phyloP scores from a whole-genome alignment of 2,888 invertebrate genomes.

The Reticulitermes lucifugus region DNA sequence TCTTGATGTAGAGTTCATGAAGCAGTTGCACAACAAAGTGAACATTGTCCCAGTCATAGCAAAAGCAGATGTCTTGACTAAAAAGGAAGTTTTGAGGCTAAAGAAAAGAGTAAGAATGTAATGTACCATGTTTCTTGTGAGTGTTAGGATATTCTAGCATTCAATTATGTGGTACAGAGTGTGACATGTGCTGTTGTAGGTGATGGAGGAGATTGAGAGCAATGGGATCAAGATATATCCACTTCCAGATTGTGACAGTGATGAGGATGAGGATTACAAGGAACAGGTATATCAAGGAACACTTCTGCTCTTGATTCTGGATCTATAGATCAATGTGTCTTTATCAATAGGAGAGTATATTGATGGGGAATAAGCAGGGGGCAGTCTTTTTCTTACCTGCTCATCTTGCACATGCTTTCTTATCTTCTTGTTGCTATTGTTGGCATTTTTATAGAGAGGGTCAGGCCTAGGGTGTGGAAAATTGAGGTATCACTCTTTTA shows the following conservation, averaged over 20 bases:
- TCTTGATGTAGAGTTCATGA: constrained; percentile 95
- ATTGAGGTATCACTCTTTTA: too few relatives aligned
- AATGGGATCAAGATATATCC: constrained; percentile 95
- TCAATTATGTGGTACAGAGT: background rate
- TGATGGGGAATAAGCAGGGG: too few relatives aligned
- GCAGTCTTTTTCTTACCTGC: too few relatives aligned
- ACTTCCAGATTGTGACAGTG: constrained; percentile 93
- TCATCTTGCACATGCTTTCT: too few relatives aligned
- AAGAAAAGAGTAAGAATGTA: constrained; percentile 77
- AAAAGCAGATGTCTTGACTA: constrained; percentile 94
- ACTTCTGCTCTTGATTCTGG: too few relatives aligned
- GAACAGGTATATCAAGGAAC: constrained; percentile 72
- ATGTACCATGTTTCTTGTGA: background rate
- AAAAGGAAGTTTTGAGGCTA: constrained; percentile 87
- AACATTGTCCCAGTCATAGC: constrained; percentile 98
- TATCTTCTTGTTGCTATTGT: too few relatives aligned
- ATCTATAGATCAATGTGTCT: too few relatives aligned
- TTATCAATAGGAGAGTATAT: too few relatives aligned
- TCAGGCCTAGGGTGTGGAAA: too few relatives aligned
- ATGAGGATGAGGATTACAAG: constrained; percentile 96
- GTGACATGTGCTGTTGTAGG: constrained; percentile 63
- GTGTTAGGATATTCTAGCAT: background rate
- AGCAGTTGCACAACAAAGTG: constrained; percentile 93
- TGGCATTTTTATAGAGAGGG: too few relatives aligned
- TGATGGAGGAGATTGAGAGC: constrained; percentile 91